Evolutionary conservation across 2,797 vertebrate genomes (phyloP), one percentile per base, ranked within the genome.

Genomic region (Acanthis flammea): DNA sequence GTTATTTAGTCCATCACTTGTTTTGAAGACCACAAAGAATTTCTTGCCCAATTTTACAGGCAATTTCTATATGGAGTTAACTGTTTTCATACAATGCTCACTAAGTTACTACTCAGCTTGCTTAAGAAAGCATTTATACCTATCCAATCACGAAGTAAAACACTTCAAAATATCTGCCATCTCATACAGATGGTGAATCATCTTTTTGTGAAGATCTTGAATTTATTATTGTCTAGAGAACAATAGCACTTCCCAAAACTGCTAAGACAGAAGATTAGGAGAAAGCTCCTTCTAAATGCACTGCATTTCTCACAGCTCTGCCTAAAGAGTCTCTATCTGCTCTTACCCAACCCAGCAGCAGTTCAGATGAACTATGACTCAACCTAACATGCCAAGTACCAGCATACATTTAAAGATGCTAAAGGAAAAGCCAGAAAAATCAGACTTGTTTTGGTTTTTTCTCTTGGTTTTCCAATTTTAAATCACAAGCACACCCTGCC

Each of bases 311-410:
- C 57, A 35, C 9, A 84, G n/a, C 7, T 51, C 25, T 72, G 24
- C 31, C 55, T 27, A 11, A 88, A 25, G 4, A 30, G 18, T 58
- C 70, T 39, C 37, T 39, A 33, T 10, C 37, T 57, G 28, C 33
- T 78, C 27, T 50, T 54, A n/a, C 23, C 28, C 47, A 65, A 50
- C 16, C 68, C 7, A 24, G 3, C 6, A 67, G 45, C 1, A 2
- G 30, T 27, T 86, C 37, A 74, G 66, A 65, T 0, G 3, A 75
- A 81, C 19, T 0, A 0, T 14, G 24, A 45, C 10, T 61, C 28
- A 72, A 71, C 11, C 10, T 37, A 82, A 58, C n/a, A 27, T 4
- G 5, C 16, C 23, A 75, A 72, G 12, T 31, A 58, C 6, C 23
- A 58, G 5, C 3, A 17, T 15, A 47, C 4, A 33, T 41, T 78